Percentiles rank a stretch among this genome's conserved stretches.
Conservation (phyloP, 2,888 invertebrate genomes). For the Torymus texanus region DNA sequence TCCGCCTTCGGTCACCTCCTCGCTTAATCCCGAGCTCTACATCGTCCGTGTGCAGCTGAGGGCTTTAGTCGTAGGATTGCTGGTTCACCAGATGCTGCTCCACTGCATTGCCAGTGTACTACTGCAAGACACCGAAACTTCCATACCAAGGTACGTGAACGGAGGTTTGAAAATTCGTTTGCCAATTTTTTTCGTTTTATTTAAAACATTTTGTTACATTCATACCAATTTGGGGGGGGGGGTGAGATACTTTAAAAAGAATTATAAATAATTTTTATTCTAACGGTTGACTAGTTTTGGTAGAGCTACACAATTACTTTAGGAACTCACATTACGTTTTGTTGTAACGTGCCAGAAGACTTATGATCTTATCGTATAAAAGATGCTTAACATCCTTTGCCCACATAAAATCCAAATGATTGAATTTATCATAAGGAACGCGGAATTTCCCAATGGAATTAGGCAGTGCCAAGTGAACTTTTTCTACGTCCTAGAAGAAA, state of each 20-base stretch:
- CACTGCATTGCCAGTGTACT: conserved; percentile 93
- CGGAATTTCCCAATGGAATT: conserved; percentile 76
- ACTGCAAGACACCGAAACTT: conserved; percentile 83
- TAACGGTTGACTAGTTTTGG: not conserved
- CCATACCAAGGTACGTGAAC: conserved; percentile 77
- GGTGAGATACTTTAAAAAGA: too few relatives aligned
- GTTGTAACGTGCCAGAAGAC: conserved; percentile 49
- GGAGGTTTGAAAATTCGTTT: too few relatives aligned
- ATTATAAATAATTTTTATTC: too few relatives aligned
- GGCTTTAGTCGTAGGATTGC: conserved; percentile 89
- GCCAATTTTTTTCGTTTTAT: too few relatives aligned
- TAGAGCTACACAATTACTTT: not conserved
- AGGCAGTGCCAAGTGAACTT: conserved; percentile 76
- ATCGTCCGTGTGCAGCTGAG: conserved; percentile 91
- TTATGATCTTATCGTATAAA: conserved; percentile 74
- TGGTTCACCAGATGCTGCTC: conserved; percentile 94
- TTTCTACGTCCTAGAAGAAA: conserved; percentile 75
- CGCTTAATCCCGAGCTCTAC: conserved; percentile 85
- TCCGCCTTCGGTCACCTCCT: conserved; percentile 83
- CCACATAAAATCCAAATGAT: conserved; percentile 82
- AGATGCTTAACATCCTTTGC: conserved; percentile 77
- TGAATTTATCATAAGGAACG: conserved; percentile 77
- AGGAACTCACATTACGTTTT: not conserved
- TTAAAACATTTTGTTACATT: too few relatives aligned
- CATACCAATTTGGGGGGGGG: too few relatives aligned